These are phyloP conservation scores for Cephalopachus bancanus DNA, from an alignment of 2,797 vertebrate species.

Conservation along the genomic window DNA sequence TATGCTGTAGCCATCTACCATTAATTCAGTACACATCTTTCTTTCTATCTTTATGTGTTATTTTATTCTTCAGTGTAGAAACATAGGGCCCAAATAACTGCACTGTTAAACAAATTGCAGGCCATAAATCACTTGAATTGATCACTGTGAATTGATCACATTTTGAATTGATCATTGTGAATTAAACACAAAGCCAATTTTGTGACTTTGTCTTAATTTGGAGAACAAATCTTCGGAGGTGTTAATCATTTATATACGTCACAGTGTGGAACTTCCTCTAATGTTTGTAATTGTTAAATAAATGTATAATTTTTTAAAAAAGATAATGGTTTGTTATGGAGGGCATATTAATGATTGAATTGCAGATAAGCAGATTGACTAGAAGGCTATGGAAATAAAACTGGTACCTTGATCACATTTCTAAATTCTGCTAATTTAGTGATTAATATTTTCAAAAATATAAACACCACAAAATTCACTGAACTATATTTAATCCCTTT, in stretches of 20 bases:
- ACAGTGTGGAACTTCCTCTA: neutral
- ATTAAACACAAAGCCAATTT: neutral
- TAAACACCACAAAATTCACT: neutral
- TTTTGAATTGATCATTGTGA: neutral
- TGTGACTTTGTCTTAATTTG: neutral
- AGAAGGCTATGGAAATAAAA: neutral
- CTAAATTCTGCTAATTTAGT: neutral
- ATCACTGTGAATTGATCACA: neutral
- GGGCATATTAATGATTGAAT: accelerated
- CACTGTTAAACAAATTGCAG: neutral
- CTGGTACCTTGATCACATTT: neutral
- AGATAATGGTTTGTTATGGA: neutral
- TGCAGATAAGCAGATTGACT: neutral
- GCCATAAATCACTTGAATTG: neutral
- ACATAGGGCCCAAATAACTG: neutral
- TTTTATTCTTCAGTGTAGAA: neutral
- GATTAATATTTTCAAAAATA: neutral
- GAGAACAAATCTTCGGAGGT: neutral
- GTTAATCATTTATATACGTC: neutral
- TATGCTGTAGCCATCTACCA: neutral
- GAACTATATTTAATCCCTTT: neutral
- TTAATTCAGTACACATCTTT: neutral
- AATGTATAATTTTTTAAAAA: neutral
- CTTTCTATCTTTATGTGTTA: neutral
- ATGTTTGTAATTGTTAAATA: neutral